Percentiles rank a stretch among this genome's conserved stretches.
These are phyloP conservation scores for Ectemnius lituratus DNA, from an alignment of 2,888 invertebrate genomes.

Conservation along the genomic window DNA sequence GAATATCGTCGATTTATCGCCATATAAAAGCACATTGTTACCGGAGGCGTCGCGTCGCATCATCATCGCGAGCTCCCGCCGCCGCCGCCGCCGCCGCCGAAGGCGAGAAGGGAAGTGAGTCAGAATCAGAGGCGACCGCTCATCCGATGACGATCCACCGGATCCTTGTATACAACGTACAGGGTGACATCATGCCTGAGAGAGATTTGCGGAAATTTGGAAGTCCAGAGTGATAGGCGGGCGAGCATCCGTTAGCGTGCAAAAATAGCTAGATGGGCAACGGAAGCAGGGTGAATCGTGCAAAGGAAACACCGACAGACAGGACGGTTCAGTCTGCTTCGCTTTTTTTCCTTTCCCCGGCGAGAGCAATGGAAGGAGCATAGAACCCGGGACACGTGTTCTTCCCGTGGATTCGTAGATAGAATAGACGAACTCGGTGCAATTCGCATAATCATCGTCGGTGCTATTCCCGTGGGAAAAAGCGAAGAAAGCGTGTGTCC, in stretches of 20 bases:
- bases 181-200: constrained; percentile 45
- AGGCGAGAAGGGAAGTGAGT: constrained; percentile 53
- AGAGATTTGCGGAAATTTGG: constrained; percentile 46
- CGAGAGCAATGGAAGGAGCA: constrained; percentile 6
- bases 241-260: neutral
- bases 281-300: neutral
- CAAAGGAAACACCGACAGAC: neutral
- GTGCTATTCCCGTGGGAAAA: constrained; percentile 18
- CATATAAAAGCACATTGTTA: constrained; percentile 14
- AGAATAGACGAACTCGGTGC: constrained; percentile 33
- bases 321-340: neutral
- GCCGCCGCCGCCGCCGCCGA: constrained; percentile 22
- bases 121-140: constrained; percentile 32
- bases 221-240: neutral
- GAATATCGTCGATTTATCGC: constrained; percentile 20
- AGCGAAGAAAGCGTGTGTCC: neutral
- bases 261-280: neutral
- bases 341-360: neutral
- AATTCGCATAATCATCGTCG: constrained; percentile 37
- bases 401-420: constrained; percentile 33
- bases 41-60: constrained; percentile 33
- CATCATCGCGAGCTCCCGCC: neutral
- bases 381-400: constrained; percentile 53
- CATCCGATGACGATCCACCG: constrained; percentile 39
- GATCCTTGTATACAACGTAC: neutral